Evolutionary conservation across 2,113 vertebrate genomes (phyloP), one percentile per base, ranked within the genome.

Genomic region (Tachuris rubrigastra): DNA sequence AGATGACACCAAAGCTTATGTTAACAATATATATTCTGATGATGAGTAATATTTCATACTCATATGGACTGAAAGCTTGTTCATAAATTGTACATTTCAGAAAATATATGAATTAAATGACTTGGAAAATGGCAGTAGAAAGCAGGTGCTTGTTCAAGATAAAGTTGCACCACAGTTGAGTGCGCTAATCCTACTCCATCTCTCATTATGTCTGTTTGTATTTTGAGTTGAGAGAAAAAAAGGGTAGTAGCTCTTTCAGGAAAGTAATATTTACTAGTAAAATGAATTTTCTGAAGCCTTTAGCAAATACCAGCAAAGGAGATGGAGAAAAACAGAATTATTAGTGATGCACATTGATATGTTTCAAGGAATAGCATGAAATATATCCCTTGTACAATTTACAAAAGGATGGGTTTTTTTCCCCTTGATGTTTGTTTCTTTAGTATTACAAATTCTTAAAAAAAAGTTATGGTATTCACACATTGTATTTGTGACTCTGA

Each of bases 331-430:
- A 65, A 1, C 4, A 63, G 31, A 2, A 3, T 46, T 56, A 23
- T 22, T 72, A 28, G 4, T 67, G 46, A 67, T 71, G 10, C 42
- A 85, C 2, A 2, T 31, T 14, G 17, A 2, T 8, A 5, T 11
- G 6, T 80, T 78, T 73, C 52, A 75, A 52, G 31, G 12, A 76
- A 30, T 21, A 90, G 22, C 37, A 39, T 47, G 28, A 91, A 76
- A 24, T 83, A 14, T 10, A 44, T 73, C 30, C 25, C 41, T 35
- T 84, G 18, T 59, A 15, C 65, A 63, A 50, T 65, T 68, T 72
- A 21, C 4, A 63, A 31, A 23, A 72, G 27, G 18, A 24, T 9
- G 12, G 0, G 0, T 7, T 42, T 63, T 83, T 69, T 41, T 11
- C 1, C 10, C 10, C 5, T 59, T 66, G 27, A 7, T 50, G 4